phyloP scores from a whole-genome alignment of 2,888 invertebrate genomes.

The Pediacus dermestoides region DNA sequence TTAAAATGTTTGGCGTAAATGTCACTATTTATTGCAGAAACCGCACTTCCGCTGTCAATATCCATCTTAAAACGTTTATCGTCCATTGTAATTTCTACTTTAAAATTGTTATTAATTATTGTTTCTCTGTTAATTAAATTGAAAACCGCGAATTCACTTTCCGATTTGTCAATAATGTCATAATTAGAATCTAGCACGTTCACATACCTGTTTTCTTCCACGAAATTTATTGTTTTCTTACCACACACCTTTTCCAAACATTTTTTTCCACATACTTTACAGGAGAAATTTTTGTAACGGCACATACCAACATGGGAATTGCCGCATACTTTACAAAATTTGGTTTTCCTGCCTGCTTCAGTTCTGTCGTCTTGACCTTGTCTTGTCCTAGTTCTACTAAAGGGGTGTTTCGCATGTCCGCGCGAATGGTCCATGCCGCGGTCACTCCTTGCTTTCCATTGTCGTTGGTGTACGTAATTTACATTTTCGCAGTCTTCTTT shows the following conservation, averaged over 20 bases:
- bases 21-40: background rate
- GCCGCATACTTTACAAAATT: no score
- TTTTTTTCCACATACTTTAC: no score
- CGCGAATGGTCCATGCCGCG: no score
- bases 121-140: background rate
- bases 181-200: no score
- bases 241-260: constrained; percentile 2
- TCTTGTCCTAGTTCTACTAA: background rate
- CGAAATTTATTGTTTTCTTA: background rate
- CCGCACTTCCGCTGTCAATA: background rate
- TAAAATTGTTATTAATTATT: background rate
- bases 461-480: background rate
- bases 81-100: background rate
- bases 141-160: background rate
- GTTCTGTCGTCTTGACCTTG: background rate
- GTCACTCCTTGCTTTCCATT: no score
- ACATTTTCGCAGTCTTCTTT: no score
- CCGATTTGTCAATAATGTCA: background rate
- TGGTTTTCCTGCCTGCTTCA: no score
- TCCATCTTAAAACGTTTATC: background rate
- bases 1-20: no score
- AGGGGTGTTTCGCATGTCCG: no score
- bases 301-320: no score
- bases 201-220: no score
- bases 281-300: no score